Base-by-base conservation (phyloP, 2,888 invertebrate species). In the Creontiades dilutus region DNA sequence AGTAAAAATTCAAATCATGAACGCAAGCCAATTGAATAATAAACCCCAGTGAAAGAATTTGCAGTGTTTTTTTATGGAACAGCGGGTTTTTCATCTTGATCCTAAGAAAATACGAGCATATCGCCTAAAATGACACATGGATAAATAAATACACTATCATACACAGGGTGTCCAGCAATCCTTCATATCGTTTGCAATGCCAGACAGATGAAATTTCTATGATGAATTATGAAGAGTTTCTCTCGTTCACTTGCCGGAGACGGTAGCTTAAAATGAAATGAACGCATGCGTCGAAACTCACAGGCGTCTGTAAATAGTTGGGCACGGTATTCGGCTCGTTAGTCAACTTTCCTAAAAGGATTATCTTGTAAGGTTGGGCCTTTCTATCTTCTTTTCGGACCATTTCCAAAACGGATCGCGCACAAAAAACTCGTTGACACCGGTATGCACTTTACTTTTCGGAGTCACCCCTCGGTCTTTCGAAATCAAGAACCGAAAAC, bases 291-390 rank as follows among this genome's bases (percentile, higher is more conserved):
- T 16, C 11, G 52, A 52, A 12, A 7, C 52, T 2, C 11, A 14
- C 52, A 3, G 52, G 11, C 52, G 11, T 14, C 3, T 52, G 1
- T 12, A 52, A 52, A 14, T 52, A 37, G 37, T 37, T 37, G 37
- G 37, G 37, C 37, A 57, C 57, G 16, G 7, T 57, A 3, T 68
- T 12, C 23, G 9, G 3, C 68, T 68, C 68, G 9, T 68, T 68
- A 68, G 68, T 68, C 68, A 68, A 68, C 68, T 68, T 68, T 12
- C 68, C 68, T 68, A 68, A 68, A 68, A 68, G 68, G 68, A 68
- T 68, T 68, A 68, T 68, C 68, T 68, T 68, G 68, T 68, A 11
- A 19, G 9, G 7, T 7, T 9, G 3, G 19, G 23, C 68, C 23
- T 68, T 5, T 7, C 68, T 19, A 68, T 19, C 19, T 68, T 68